Conservation (phyloP, 2,888 invertebrate genomes). For the Neoascia interrupta region DNA sequence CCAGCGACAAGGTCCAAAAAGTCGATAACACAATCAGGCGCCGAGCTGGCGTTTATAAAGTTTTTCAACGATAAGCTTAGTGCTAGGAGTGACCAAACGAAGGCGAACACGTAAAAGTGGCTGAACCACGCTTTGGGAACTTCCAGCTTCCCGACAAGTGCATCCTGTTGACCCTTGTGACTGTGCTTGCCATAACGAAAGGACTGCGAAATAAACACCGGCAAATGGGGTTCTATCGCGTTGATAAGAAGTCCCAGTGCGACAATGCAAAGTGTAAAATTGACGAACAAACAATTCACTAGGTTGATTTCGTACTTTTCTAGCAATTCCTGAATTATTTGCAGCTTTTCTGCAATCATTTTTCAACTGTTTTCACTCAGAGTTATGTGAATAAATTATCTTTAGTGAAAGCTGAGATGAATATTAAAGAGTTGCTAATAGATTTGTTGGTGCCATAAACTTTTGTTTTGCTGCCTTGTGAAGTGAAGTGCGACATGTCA, state of each 20-base stretch:
- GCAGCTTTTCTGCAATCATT: constrained; percentile 29
- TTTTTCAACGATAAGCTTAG: constrained; percentile 74
- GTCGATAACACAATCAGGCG: constrained; percentile 79
- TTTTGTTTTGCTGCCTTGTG: too few species aligned
- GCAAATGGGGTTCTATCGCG: constrained; percentile 83
- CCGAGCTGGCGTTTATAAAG: constrained; percentile 78
- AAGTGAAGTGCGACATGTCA: too few species aligned
- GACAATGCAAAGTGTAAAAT: constrained; percentile 78
- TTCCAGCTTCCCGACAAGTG: constrained; percentile 80
- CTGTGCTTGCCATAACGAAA: constrained; percentile 88
- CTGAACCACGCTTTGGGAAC: constrained; percentile 90
- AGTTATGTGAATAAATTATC: not conserved
- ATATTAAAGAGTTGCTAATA: not conserved
- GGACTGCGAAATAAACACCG: constrained; percentile 83
- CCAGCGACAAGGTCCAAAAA: constrained; percentile 79
- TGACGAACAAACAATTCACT: constrained; percentile 75
- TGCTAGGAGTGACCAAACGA: constrained; percentile 80
- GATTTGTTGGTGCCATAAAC: not conserved
- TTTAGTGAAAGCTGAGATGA: constrained; percentile 11
- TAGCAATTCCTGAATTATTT: constrained; percentile 42
- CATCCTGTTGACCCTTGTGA: constrained; percentile 80
- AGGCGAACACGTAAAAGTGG: constrained; percentile 89
- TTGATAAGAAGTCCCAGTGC: constrained; percentile 83
- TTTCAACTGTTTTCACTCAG: not conserved
- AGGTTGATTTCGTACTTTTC: constrained; percentile 74